These are phyloP conservation scores for Chelonus insularis DNA, from an alignment of 1,140 invertebrate genomes.

Conservation along the genomic window DNA sequence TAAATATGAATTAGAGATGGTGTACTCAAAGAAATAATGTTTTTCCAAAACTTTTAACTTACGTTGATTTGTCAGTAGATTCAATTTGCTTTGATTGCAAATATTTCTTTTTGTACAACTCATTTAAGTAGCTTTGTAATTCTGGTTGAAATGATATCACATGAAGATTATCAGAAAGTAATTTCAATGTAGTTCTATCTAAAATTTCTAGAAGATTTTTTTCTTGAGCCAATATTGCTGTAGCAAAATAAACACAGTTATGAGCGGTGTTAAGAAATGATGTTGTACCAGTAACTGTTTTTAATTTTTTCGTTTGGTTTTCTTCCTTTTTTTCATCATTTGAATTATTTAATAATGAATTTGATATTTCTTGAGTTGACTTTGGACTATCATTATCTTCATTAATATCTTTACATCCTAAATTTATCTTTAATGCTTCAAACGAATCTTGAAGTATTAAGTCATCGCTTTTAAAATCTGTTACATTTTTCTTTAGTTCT, in stretches of 20 bases:
- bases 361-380: not conserved
- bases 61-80: too few species aligned
- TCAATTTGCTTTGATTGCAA: conserved; percentile 32
- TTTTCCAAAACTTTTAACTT: too few species aligned
- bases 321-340: not conserved
- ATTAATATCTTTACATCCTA: conserved; percentile 35
- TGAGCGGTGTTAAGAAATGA: conserved; percentile 55
- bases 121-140: conserved; percentile 51
- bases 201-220: conserved; percentile 57
- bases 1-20: too few species aligned
- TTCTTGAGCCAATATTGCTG: conserved; percentile 57
- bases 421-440: conserved; percentile 35
- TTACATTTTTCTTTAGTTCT: conserved; percentile 5
- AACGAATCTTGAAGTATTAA: conserved; percentile 12
- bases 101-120: conserved; percentile 39
- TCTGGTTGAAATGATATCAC: conserved; percentile 58
- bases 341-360: not conserved
- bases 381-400: conserved; percentile 20
- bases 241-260: conserved; percentile 68
- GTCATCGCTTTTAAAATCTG: conserved; percentile 2
- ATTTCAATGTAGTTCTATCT: conserved; percentile 61
- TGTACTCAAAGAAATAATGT: too few species aligned
- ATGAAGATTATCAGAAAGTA: conserved; percentile 62
- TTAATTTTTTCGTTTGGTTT: conserved; percentile 16
- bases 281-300: not conserved